A percentile compares a stretch with the other conserved stretches of the same genome.
Evolutionary conservation across 1,140 invertebrate species (phyloP).

Genomic region (Periplaneta americana): DNA sequence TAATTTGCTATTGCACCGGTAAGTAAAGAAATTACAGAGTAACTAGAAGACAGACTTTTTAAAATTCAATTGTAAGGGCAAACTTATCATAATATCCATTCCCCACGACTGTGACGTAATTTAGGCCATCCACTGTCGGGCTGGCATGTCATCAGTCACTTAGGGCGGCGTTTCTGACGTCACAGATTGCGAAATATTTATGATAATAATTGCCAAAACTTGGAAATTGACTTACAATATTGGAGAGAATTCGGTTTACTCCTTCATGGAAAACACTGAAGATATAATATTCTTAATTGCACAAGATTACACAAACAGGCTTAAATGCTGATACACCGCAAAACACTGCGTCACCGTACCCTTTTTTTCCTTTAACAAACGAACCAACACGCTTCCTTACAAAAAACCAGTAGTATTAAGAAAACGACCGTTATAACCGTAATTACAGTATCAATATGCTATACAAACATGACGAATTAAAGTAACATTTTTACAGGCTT

Average conservation of each 20-base stretch:
- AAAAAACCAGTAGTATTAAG: neutral
- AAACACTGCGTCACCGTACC: neutral
- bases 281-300: neutral
- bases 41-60: no score
- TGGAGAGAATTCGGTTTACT: neutral
- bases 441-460: neutral
- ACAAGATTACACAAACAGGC: neutral
- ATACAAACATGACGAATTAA: neutral
- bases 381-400: neutral
- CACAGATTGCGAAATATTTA: neutral
- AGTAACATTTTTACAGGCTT: neutral
- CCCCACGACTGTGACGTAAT: neutral
- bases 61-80: neutral
- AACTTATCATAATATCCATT: neutral
- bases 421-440: neutral
- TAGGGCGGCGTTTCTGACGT: slow-evolving; percentile 8
- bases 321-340: neutral
- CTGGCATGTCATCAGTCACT: slow-evolving; percentile 4
- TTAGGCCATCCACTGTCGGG: neutral
- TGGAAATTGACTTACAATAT: neutral
- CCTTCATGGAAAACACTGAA: neutral
- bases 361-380: neutral
- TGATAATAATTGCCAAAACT: neutral
- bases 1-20: no score
- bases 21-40: no score